Base-by-base conservation (phyloP, 2,888 invertebrate genomes). In the Xanthorhoe spadicearia region DNA sequence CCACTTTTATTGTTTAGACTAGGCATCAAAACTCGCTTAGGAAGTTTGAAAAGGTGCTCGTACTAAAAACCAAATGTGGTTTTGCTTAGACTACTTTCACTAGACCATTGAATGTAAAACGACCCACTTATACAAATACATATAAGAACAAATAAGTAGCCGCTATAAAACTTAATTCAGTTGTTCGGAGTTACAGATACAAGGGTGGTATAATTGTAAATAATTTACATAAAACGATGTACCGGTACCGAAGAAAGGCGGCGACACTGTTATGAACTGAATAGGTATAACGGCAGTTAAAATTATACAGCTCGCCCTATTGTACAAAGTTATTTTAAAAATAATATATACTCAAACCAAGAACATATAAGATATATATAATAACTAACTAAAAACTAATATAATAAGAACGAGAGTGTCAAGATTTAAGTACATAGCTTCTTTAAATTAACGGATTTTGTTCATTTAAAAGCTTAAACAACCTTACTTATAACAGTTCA, bases 181-280 rank as follows among this genome's bases (percentile, higher is more conserved):
- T 55, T 43, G 38, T 43, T 66, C 50, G 7, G 50, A 58, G 28
- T 55, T 46, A 51, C 51, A 50, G 59, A 51, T 59, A 59, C 54
- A 54, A 46, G 50, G 35, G 50, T 58, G 58, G 54, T 59, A 64
- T 62, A 66, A 66, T 64, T 62, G 60, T 72, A 68, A 68, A 70
- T 70, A 63, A 64, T 69, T 69, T 69, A 78, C 81, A 81, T 83
- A 81, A 78, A 75, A 82, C 81, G 80, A 81, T 80, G 78, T 82
- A 74, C 74, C 52, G 74, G 77, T 81, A 81, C 77, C 77, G 65
- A 76, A 73, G 74, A 76, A 73, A 70, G 70, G 68, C 70, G 77
- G 70, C 74, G 77, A 80, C 77, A 76, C 80, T 77, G 80, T 79
- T 80, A 79, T 79, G 77, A 83, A 83, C 77, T 78, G 74, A 81